Conservation (phyloP, 2,113 vertebrate species). For the Salvelinus alpinus region DNA sequence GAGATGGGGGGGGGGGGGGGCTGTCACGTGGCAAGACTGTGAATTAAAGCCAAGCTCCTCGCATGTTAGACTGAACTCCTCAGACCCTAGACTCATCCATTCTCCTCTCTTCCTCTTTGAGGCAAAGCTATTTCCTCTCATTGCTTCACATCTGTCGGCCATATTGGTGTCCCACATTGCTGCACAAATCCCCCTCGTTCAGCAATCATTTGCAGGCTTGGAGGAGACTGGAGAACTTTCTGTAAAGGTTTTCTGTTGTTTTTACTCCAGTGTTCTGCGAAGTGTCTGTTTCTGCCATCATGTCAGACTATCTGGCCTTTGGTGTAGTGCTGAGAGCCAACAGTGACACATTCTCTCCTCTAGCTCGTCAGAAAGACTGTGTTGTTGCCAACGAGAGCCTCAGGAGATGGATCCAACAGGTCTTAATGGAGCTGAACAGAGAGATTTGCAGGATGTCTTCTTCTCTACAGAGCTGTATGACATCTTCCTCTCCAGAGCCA, state of each 20-base stretch:
- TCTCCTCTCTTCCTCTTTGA: slow-evolving; percentile 7
- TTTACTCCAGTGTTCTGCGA: background rate
- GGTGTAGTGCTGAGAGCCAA: slow-evolving; percentile 1
- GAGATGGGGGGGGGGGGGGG: background rate
- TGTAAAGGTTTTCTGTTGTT: background rate
- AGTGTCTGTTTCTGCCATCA: slow-evolving; percentile 9
- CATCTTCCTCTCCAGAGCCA: too few relatives aligned
- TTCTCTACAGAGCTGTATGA: too few relatives aligned
- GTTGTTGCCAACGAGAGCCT: slow-evolving; percentile 35
- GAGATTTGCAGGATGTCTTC: slow-evolving; percentile 1
- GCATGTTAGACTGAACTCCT: background rate
- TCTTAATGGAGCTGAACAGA: slow-evolving; percentile 1
- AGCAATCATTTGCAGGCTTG: too few relatives aligned
- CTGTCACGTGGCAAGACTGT: background rate
- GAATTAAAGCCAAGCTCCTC: too few relatives aligned
- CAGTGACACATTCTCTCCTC: slow-evolving; percentile 34
- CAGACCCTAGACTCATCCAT: background rate
- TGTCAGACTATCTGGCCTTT: background rate
- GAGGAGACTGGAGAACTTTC: too few relatives aligned
- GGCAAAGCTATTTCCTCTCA: slow-evolving; percentile 5
- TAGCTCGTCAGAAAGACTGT: slow-evolving; percentile 11
- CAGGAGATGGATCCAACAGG: background rate
- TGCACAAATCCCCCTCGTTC: background rate
- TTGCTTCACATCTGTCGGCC: background rate
- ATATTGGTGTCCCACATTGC: background rate